Evolutionary conservation across 2,797 vertebrate genomes (phyloP).

Genomic region (Tokudaia tokunoshimensis): DNA sequence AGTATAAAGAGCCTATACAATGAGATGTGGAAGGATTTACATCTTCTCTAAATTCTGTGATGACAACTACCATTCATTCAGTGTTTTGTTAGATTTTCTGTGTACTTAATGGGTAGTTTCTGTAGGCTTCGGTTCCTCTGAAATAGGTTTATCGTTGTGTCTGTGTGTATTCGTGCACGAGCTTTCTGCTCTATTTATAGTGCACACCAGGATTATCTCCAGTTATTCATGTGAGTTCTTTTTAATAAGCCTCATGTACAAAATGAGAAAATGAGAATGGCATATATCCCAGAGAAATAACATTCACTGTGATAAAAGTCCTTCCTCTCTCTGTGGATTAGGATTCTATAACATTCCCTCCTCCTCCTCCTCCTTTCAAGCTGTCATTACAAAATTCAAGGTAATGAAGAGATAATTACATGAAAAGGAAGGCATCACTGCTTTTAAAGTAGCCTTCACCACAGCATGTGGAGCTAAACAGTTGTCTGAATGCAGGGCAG

Average conservation of each 20-base stretch:
- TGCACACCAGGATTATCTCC: slow-evolving; percentile 51
- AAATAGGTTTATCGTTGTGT: slow-evolving; percentile 17
- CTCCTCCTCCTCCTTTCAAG: background rate
- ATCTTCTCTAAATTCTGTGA: slow-evolving; percentile 32
- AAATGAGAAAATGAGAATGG: slow-evolving; percentile 66
- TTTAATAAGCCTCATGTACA: slow-evolving; percentile 61
- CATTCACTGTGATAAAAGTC: slow-evolving; percentile 24
- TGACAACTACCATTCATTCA: background rate
- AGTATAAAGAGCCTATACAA: background rate
- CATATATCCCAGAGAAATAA: slow-evolving; percentile 56
- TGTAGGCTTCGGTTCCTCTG: slow-evolving; percentile 50
- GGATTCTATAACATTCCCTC: background rate
- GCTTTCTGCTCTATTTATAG: slow-evolving; percentile 1
- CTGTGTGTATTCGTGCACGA: background rate
- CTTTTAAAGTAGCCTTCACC: background rate
- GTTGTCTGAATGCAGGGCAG: background rate
- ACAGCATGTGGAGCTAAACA: background rate
- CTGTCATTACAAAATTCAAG: slow-evolving; percentile 56
- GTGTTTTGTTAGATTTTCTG: slow-evolving; percentile 59
- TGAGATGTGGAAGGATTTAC: background rate
- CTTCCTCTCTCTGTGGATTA: slow-evolving; percentile 40
- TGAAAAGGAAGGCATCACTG: slow-evolving; percentile 9
- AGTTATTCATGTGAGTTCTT: slow-evolving; percentile 71
- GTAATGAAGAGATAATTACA: slow-evolving; percentile 30
- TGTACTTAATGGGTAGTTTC: slow-evolving; percentile 31